Evolutionary conservation across 2,797 vertebrate species (phyloP), one percentile per base, ranked within the genome.

Genomic region (Takifugu ocellatus): DNA sequence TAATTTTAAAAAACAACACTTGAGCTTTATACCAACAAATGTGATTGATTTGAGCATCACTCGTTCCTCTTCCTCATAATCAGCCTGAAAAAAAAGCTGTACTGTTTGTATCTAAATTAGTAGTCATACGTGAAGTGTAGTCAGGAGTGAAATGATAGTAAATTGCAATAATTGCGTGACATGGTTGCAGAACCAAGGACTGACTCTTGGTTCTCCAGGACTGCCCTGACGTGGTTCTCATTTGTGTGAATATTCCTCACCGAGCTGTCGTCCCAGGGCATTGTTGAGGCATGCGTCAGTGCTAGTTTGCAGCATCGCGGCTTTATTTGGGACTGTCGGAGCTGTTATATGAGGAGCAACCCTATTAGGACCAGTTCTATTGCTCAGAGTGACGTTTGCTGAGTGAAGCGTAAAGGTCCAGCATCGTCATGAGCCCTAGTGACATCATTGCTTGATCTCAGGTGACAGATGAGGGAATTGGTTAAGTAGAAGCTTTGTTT

Each of bases 301-400:
- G 45, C 51, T 24, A 62, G 52, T 59, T 53, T 0, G 3, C 63
- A 62, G 66, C 12, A 0, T 5, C 15, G 45, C 64, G 24, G 45
- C 63, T 76, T 70, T 75, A 69, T 75, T 64, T 61, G 60, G 60
- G 44, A 26, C 49, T 56, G 2, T 81, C 51, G 57, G 25, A 53
- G 21, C 54, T 62, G 70, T 78, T 77, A 70, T 45, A 61, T 77
- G 77, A 75, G 25, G 64, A 54, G 25, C 0, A 48, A 21, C 66
- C 74, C 64, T 71, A 61, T 63, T 66, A 70, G 66, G 72, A 67
- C 51, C 10, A 17, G 11, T 31, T 27, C 10, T 62, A 16, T 51
- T 61, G 65, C 12, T 68, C 44, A 8, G 3, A 1, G 54, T 74
- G 71, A 74, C 51, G 63, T 43, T 56, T 49, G 0, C 57, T 49